These are phyloP conservation scores for Malacosoma neustria DNA, from an alignment of 2,888 invertebrate genomes.

Conservation along the genomic window DNA sequence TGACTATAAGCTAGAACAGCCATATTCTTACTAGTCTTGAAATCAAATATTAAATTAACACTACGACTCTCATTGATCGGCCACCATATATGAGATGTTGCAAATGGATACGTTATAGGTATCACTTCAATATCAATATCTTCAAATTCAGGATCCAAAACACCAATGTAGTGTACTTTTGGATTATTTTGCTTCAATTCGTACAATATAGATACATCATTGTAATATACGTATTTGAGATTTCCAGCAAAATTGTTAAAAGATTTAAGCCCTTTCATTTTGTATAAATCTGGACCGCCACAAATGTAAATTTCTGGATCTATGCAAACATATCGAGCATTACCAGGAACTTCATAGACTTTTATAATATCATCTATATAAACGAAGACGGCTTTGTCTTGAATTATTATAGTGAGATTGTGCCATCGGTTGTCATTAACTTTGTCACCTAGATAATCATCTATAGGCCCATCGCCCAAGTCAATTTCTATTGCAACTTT, in stretches of 20 bases:
- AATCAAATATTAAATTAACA: slow-evolving; percentile 88
- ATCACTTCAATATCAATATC: slow-evolving; percentile 90
- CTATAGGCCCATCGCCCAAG: slow-evolving; percentile 86
- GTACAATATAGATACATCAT: slow-evolving; percentile 93
- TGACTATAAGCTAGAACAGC: slow-evolving; percentile 91
- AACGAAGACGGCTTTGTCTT: slow-evolving; percentile 81
- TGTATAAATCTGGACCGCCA: slow-evolving; percentile 88
- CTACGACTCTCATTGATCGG: slow-evolving; percentile 83
- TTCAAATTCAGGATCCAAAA: slow-evolving; percentile 87
- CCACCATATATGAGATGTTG: slow-evolving; percentile 93
- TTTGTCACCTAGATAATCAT: slow-evolving; percentile 78
- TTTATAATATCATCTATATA: slow-evolving; percentile 84
- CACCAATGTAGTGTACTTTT: slow-evolving; percentile 87
- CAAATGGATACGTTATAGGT: slow-evolving; percentile 93
- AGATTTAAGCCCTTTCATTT: slow-evolving; percentile 87
- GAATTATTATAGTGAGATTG: slow-evolving; percentile 90
- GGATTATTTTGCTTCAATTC: slow-evolving; percentile 89
- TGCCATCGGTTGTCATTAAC: slow-evolving; percentile 89
- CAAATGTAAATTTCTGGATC: slow-evolving; percentile 96
- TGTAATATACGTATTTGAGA: slow-evolving; percentile 93
- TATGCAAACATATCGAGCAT: slow-evolving; percentile 82
- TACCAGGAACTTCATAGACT: slow-evolving; percentile 81
- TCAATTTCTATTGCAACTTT: slow-evolving; percentile 91
- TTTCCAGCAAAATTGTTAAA: slow-evolving; percentile 92
- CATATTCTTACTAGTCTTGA: slow-evolving; percentile 87